Percentiles rank a stretch among this genome's conserved stretches.
These are phyloP conservation scores for Columba guinea DNA, from an alignment of 2,797 vertebrate genomes.

Conservation along the genomic window DNA sequence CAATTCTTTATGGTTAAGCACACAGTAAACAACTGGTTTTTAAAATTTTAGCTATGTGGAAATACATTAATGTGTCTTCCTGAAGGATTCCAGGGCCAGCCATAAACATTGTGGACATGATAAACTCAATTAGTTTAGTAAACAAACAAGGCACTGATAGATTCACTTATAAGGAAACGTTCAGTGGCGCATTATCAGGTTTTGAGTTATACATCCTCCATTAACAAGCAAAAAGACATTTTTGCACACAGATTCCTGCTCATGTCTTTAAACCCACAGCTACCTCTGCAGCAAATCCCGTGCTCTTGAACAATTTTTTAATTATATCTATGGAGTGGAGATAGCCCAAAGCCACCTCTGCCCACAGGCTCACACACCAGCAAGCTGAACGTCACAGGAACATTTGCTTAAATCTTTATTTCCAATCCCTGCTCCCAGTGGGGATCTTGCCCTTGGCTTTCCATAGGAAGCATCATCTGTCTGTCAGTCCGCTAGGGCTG, in stretches of 20 bases:
- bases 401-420: not conserved
- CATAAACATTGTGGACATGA: constrained; percentile 26
- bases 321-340: not conserved
- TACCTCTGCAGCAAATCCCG: not conserved
- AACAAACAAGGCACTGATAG: constrained; percentile 45
- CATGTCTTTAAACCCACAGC: not conserved
- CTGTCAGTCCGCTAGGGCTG: not conserved
- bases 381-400: not conserved
- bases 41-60: constrained; percentile 29
- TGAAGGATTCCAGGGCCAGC: constrained; percentile 39
- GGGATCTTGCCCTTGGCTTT: not conserved
- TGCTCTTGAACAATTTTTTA: not conserved
- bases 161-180: not conserved
- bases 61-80: constrained; percentile 28
- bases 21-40: constrained; percentile 20
- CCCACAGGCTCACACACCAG: not conserved
- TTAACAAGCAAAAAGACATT: not conserved
- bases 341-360: not conserved
- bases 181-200: not conserved
- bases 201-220: not conserved
- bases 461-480: not conserved
- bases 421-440: not conserved
- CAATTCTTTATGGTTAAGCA: constrained; percentile 6
- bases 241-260: not conserved
- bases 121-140: constrained; percentile 58